Base-by-base conservation (phyloP, 2,888 invertebrate species). In the Galerucella pusilla region DNA sequence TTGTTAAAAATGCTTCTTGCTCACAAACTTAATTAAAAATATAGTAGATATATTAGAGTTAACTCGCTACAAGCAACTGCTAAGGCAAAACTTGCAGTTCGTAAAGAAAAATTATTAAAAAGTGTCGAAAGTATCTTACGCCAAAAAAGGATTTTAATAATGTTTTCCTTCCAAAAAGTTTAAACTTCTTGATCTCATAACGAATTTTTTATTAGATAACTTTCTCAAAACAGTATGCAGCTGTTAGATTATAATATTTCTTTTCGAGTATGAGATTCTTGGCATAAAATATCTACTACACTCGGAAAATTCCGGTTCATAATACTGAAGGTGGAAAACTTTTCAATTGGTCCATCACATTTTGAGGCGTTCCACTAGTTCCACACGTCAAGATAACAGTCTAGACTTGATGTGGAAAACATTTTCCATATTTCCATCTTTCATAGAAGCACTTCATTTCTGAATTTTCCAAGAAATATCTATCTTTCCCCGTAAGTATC, bases 171-270 rank as follows among this genome's bases (percentile, higher is more conserved):
- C 61, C 61, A 71, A 73, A 72, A 76, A 76, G 68, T 75, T 74
- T 7, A 71, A 78, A 76, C 66, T 75, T 79, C 73, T 77, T 78
- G 76, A 79, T 79, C 79, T 79, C 73, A 75, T 71, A 75, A 77
- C 73, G 76, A 75, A 77, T 79, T 79, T 79, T 79, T 79, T 79
- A 79, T 79, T 79, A 78, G 78, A 77, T 77, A 79, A 79, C 69
- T 79, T 79, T 60, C 64, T 73, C 70, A 74, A 79, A 76, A 78
- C 77, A 75, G 78, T 75, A 77, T 78, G 77, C 78, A 79, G 77
- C 77, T 75, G 79, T 76, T 75, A 72, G 74, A 72, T 76, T 71
- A 76, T 76, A 76, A 76, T 73, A 76, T 76, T 73, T 71, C 68
- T 76, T 46, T 46, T 63, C 63, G 14, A 70, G 70, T 74, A 74